Base-by-base conservation (phyloP, 2,797 vertebrate genomes). In the Adelosebastes latens region DNA sequence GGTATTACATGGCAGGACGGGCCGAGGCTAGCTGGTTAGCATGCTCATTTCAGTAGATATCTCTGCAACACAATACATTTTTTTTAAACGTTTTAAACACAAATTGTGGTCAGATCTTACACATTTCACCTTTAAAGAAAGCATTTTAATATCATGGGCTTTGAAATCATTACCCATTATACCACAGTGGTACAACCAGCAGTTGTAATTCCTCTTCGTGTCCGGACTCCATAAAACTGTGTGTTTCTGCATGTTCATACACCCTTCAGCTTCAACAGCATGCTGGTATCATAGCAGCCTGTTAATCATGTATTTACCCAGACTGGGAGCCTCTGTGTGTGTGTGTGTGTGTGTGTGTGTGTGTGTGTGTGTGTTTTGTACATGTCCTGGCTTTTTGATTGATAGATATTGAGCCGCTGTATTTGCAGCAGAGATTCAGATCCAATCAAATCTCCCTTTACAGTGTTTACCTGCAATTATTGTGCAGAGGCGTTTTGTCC, bases 331-430 rank as follows among this genome's bases (percentile, higher is more conserved):
- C 60, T 74, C 36, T 8, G 62, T 65, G 70, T 65, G 68, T 39
- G 69, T 36, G 75, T 71, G 64, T 68, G 78, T 73, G 82, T 53
- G 42, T 53, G 62, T 63, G 31, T 39, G 56, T 31, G 60, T 75
- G 62, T 69, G n/a, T 24, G 6, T 11, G 12, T 66, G 63, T 32
- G 64, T 77, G 61, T 79, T 59, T 83, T 78, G 36, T 76, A 58
- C 76, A 77, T 49, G 75, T 75, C 67, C 25, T 3, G 75, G 22
- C 27, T 24, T 56, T 79, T 62, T 86, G 83, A 84, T 75, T 79
- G 72, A 80, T 79, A 36, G 77, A 71, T 60, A 80, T 69, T 84
- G 88, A 87, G 79, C 86, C 1, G 36, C 73, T 61, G 70, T 80
- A 61, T 81, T 79, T 80, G 20, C 62, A 39, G 80, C 74, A 39